Conservation (phyloP, 1,140 invertebrate genomes). For the Globodera rostochiensis region DNA sequence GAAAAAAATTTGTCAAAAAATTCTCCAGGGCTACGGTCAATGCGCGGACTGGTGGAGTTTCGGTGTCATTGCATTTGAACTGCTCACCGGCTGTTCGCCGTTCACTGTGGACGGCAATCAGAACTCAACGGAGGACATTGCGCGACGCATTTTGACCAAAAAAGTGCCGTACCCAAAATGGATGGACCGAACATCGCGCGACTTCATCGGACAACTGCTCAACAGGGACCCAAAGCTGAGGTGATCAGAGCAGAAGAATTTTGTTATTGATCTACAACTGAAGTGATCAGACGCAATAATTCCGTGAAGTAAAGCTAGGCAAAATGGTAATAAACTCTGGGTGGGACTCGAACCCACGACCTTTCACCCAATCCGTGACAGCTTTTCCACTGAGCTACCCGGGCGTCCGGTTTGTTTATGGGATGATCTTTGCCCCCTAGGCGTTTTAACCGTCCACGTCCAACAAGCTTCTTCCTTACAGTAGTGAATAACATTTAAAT, state of each 20-base stretch:
- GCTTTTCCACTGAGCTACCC: no score
- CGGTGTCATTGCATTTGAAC: conserved; percentile 92
- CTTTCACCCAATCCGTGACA: no score
- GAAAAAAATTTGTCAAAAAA: not conserved
- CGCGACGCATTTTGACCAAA: conserved; percentile 81
- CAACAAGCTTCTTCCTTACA: no score
- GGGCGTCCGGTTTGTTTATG: no score
- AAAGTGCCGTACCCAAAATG: conserved; percentile 81
- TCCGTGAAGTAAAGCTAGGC: no score
- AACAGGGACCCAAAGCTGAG: conserved; percentile 79
- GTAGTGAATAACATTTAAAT: no score
- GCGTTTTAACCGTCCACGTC: no score
- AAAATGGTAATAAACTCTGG: no score
- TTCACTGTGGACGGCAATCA: conserved; percentile 90
- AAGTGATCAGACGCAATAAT: no score
- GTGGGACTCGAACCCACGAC: no score
- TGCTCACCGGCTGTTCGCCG: conserved; percentile 93
- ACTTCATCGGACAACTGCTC: conserved; percentile 77
- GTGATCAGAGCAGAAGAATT: not conserved
- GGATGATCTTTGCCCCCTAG: no score
- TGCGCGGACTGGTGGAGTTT: conserved; percentile 78
- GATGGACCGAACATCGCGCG: conserved; percentile 71
- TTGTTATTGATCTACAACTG: no score
- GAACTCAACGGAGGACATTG: conserved; percentile 90
- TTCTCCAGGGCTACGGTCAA: conserved; percentile 75